Conservation (phyloP, 1,140 invertebrate species). For the Meloidogyne floridensis region DNA sequence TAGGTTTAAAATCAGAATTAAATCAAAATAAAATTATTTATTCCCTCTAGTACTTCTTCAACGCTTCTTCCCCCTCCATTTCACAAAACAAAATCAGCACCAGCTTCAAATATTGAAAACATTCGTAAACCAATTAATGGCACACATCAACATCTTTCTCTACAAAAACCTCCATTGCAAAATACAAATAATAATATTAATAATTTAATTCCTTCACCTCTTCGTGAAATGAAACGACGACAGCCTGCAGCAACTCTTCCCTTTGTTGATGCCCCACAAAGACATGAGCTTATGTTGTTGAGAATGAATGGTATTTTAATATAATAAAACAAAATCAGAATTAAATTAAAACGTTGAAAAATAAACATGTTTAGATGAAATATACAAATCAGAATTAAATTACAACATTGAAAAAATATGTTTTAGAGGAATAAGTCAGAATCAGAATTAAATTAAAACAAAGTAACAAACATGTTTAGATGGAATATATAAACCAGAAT, state of each 20-base stretch:
- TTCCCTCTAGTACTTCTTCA: neutral
- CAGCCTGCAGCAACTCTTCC: slow-evolving; percentile 70
- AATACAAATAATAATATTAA: slow-evolving; percentile 26
- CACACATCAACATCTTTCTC: slow-evolving; percentile 15
- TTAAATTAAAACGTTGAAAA: neutral
- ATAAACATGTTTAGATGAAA: neutral
- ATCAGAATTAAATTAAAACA: neutral
- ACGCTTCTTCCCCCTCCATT: slow-evolving; percentile 12
- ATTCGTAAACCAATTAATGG: slow-evolving; percentile 12
- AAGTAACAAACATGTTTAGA: neutral
- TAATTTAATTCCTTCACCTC: neutral
- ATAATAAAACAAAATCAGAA: neutral
- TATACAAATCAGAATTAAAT: neutral
- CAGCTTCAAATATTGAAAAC: slow-evolving; percentile 21
- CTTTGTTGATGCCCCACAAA: slow-evolving; percentile 77
- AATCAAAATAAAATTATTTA: too few species aligned
- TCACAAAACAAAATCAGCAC: slow-evolving; percentile 48
- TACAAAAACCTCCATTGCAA: slow-evolving; percentile 28
- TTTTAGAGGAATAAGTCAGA: neutral
- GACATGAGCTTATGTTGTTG: slow-evolving; percentile 78
- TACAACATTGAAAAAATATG: neutral
- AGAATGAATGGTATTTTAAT: slow-evolving; percentile 72
- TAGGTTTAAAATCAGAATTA: too few species aligned
- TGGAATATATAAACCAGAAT: too few species aligned
- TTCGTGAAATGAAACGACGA: neutral